Base-by-base conservation (phyloP, 2,888 invertebrate genomes). In the Ethmia dodecea region DNA sequence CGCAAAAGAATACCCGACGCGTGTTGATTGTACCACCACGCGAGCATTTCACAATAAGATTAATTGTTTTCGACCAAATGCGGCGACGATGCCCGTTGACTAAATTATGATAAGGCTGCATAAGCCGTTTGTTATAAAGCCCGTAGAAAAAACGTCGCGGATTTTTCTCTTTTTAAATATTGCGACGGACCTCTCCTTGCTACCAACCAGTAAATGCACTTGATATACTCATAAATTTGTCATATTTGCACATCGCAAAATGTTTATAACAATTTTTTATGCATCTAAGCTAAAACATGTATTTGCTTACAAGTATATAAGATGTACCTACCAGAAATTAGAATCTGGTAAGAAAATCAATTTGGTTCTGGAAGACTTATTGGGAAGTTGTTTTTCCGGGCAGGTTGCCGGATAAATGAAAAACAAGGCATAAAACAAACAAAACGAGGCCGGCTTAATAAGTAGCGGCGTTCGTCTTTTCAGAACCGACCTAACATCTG, bases 11-110 rank as follows among this genome's bases (percentile, higher is more conserved):
- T 49, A 52, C 52, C 45, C 49, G 45, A 40, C 44, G 49, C 44
- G 53, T 47, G 59, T 60, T 57, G 59, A 61, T 51, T 55, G 10
- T 28, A 6, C 24, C 57, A 49, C 47, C 44, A 45, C 49, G 37
- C 59, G 47, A 43, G 48, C 51, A 52, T 67, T 64, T 67, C 62
- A 52, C 62, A 67, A 65, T 61, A 66, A 72, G 71, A 78, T 75
- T 68, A 69, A 78, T 75, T 64, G 65, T 61, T 55, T 48, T 45
- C 52, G 26, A 42, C 59, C 62, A 53, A 57, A 61, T 57, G 59
- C 49, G 60, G 53, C 55, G 46, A 55, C 52, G 50, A 53, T 58
- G 55, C 49, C 58, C 56, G 53, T 52, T 47, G 42, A 42, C 47
- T 70, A 59, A 72, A 59, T 68, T 68, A 73, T 68, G 60, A 66